Evolutionary conservation across 2,113 vertebrate genomes (phyloP).

Genomic region (Rafetus swinhoei): DNA sequence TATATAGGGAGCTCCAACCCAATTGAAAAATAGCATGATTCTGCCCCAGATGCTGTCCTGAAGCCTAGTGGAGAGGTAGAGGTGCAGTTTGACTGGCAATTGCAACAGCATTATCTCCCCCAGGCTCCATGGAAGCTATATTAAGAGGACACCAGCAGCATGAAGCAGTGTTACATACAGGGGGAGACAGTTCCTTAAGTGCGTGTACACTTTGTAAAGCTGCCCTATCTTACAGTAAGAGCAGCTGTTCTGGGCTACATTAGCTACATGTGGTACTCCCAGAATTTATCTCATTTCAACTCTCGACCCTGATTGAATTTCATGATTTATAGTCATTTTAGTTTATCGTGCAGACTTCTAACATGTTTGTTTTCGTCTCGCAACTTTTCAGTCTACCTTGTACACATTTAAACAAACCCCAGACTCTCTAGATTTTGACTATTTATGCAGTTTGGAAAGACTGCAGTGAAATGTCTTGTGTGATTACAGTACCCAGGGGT

Average conservation of each 20-base stretch:
- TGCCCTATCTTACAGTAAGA: not conserved
- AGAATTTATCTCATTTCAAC: not conserved
- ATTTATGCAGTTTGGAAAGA: not conserved
- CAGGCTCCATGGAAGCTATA: not conserved
- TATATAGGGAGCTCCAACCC: not conserved
- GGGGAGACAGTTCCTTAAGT: not conserved
- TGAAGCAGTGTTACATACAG: not conserved
- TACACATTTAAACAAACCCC: not conserved
- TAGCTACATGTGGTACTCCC: not conserved
- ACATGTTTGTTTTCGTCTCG: not conserved
- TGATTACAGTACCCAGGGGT: not conserved
- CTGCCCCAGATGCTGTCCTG: not conserved
- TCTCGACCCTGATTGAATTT: accelerated
- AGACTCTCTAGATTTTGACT: not conserved
- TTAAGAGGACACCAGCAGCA: not conserved
- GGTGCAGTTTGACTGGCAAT: not conserved
- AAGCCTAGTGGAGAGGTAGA: not conserved
- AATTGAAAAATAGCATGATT: not conserved
- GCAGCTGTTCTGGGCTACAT: not conserved
- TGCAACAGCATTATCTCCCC: not conserved
- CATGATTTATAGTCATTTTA: not conserved
- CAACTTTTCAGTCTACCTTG: not conserved
- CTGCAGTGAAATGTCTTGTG: not conserved
- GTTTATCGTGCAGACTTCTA: not conserved
- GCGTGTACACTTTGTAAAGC: not conserved